Base-by-base conservation (phyloP, 2,797 vertebrate genomes). In the Oreochromis mossambicus region DNA sequence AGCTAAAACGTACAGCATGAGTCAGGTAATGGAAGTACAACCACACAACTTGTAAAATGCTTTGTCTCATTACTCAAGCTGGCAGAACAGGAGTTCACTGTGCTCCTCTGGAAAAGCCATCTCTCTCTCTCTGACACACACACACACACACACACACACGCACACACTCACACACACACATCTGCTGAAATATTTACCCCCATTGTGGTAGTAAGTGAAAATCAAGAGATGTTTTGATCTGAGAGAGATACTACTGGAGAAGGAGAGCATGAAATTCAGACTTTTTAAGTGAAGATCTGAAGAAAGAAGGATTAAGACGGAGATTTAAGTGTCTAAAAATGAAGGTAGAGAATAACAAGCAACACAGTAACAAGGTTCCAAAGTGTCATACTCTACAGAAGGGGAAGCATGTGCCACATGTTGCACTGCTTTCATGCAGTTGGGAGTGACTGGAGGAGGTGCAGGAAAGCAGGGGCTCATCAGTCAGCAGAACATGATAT, bases 401-500 rank as follows among this genome's bases (percentile, higher is more conserved):
- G 26, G 17, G 26, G 9, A 48, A 0, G 14, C 68, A 48, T 43
- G 38, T 43, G 38, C 34, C 61, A 61, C 77, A 56, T 58, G 66
- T 77, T 66, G 43, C 56, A 17, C 36, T 13, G 43, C 3, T 36
- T 83, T 83, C 79, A 7, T 41, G 78, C 70, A 24, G 77, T n/a
- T 12, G 12, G 29, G 38, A 66, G 58, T 73, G 73, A 58, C 29
- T 11, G 10, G 13, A 32, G 76, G 68, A 73, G 21, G 21, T 29
- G 24, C 68, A 29, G 68, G 68, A 46, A 73, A 48, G 50, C 61
- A 50, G 80, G 51, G 66, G 52, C 76, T 88, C 84, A 81, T 89
- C 87, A 84, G 88, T 93, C 91, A 93, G 88, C 90, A 91, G 86
- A 94, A 92, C 85, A 78, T 83, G 91, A 93, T 92, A 90, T 86